Base-by-base conservation (phyloP, 2,113 vertebrate species). In the Suncus etruscus region DNA sequence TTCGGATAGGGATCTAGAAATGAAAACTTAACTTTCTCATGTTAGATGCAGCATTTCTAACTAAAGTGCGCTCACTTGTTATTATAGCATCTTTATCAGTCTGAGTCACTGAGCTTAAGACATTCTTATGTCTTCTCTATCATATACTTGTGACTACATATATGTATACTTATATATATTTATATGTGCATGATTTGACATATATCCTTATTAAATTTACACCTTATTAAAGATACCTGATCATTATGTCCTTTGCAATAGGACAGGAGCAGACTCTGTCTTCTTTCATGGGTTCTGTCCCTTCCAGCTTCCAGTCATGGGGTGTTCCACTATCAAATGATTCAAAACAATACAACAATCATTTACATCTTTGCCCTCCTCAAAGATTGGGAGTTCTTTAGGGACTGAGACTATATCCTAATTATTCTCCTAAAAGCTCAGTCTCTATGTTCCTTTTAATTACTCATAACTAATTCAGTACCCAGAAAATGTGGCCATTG, bases 191-290 rank as follows among this genome's bases (percentile, higher is more conserved):
- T 94, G 93, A 90, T 61, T 61, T 39, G 39, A 39, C 83, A 93
- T 96, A 93, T 86, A 74, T 91, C 83, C 92, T 93, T 96, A 95
- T 94, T 96, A 90, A 95, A 79, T 94, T 96, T 95, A 79, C 20
- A 90, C 92, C 75, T 96, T 81, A 70, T 94, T 96, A 77, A 91
- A 93, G 75, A 92, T 91, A 93, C 89, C 83, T 1, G 1, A 86
- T 92, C 89, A 90, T 93, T 65, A 75, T 93, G 88, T 92, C 93
- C 94, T 93, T 91, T 84, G 69, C 81, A 91, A 93, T 94, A 82
- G 79, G 91, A 93, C 93, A 75, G 39, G 39, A 87, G 69, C 80
- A 95, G 86, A 75, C 89, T 87, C 66, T 65, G 7, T 81, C 89
- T 86, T 92, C 84, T 92, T 95, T 92, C 89, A 79, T 58, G 50